phyloP scores from a whole-genome alignment of 2,797 vertebrate species.

The Mormyrus proboscirostris region DNA sequence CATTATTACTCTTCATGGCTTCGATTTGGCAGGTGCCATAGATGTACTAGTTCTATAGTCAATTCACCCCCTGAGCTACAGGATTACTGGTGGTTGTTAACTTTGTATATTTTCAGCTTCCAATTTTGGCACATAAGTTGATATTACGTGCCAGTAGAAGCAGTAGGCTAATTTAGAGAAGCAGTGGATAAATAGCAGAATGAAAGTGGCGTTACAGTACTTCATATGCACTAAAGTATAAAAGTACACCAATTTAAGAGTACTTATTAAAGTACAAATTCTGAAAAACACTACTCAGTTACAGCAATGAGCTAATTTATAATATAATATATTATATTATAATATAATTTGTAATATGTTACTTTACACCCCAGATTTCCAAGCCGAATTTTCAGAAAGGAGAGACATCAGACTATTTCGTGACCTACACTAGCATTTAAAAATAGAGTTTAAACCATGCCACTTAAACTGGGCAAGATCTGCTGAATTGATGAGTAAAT shows the following conservation, averaged over 20 bases:
- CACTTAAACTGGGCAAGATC: neutral
- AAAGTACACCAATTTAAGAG: neutral
- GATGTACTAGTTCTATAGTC: neutral
- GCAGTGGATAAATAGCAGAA: neutral
- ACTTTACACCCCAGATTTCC: neutral
- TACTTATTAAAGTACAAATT: neutral
- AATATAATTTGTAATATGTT: neutral
- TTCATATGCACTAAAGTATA: neutral
- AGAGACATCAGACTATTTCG: neutral
- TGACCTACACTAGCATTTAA: neutral
- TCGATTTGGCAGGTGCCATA: neutral
- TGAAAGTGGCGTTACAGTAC: neutral
- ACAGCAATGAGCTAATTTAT: neutral
- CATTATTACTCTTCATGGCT: neutral
- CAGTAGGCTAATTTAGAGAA: neutral
- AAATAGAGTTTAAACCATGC: neutral
- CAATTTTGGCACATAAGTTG: neutral
- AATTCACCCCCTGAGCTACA: neutral
- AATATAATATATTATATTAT: neutral
- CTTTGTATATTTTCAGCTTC: neutral
- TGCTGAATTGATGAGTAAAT: neutral
- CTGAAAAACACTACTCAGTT: neutral
- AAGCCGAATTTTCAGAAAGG: neutral
- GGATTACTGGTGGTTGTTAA: neutral
- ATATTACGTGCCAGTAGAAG: neutral